Conservation (phyloP, 2,888 invertebrate species). For the Carpatolechia fugitivella region DNA sequence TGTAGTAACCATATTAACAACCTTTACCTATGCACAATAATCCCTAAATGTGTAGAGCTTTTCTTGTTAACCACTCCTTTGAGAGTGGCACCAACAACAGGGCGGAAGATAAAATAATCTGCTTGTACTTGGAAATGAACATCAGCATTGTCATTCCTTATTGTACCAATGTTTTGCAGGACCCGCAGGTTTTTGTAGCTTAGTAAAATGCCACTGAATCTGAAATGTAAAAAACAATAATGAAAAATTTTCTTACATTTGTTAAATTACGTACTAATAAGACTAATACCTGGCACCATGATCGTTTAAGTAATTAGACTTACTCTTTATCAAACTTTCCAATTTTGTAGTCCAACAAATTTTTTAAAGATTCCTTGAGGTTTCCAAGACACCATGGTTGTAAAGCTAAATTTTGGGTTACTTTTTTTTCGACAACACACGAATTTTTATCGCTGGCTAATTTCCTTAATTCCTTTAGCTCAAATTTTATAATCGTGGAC, state of each 20-base stretch:
- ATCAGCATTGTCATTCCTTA: conserved; percentile 81
- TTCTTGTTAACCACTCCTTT: conserved; percentile 84
- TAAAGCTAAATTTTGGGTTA: conserved; percentile 78
- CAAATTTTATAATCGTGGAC: conserved; percentile 74
- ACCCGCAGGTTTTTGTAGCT: conserved; percentile 83
- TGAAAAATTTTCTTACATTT: no score
- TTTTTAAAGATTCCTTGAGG: conserved; percentile 78
- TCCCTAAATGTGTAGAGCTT: conserved; percentile 82
- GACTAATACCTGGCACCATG: no score
- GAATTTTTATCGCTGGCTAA: conserved; percentile 78
- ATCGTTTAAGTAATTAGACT: conserved; percentile 44
- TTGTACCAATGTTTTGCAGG: conserved; percentile 76
- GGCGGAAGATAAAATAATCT: conserved; percentile 83
- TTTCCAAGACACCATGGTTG: conserved; percentile 82
- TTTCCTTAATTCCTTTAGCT: conserved; percentile 72
- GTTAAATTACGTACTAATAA: no score
- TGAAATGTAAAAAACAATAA: conserved; percentile 58
- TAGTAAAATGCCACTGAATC: conserved; percentile 83
- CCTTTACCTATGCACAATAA: conserved; percentile 82
- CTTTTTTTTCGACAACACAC: conserved; percentile 76
- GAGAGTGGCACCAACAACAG: conserved; percentile 79
- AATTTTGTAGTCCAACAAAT: conserved; percentile 78
- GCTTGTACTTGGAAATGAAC: conserved; percentile 83
- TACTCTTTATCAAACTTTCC: conserved; percentile 82
- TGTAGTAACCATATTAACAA: no score